Base-by-base conservation (phyloP, 2,113 vertebrate species). In the Dipodomys spectabilis region DNA sequence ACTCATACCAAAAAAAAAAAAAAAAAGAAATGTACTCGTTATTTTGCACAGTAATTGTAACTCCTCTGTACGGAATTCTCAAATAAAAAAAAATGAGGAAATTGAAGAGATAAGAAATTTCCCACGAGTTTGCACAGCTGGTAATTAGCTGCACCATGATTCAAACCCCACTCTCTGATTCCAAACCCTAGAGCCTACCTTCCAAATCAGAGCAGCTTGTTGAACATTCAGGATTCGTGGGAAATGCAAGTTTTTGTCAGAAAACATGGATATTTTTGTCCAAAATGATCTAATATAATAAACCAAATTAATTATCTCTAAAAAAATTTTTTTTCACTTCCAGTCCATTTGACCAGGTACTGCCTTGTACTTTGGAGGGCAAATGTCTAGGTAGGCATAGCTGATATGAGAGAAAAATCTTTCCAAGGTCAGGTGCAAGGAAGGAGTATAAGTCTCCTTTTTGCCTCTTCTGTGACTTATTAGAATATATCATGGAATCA, bases 271-370 rank as follows among this genome's bases (percentile, higher is more conserved):
- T 28, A 20, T 32, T 65, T 39, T 72, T 82, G 60, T 49, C 12
- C 25, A 53, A 65, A 88, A 86, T 94, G 22, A 86, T n/a, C 19
- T 60, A 69, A 65, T 81, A 72, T 45, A 20, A 88, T 69, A 78
- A 93, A 72, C 9, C 62, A 74, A 94, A 96, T 88, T 53, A 94
- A 96, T 39, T 39, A 39, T 39, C 39, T 39, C 39, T 39, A 39
- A 39, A 39, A 39, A 39, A 39, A 6, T 6, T 39, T 39, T 39
- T 39, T 39, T 39, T 39, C 39, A 39, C 64, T 2, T 69, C 75
- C 53, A 6, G 23, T 27, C 15, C 9, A 0, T 53, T 39, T 44
- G 15, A 20, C 15, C 44, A 44, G 11, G 68, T 2, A 0, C 25
- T 28, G 5, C 23, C 10, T 4, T 39, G 0, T 5, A 2, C 20